Evolutionary conservation across 1,140 invertebrate species (phyloP), one percentile per base, ranked within the genome.

Genomic region (Drosophila bifasciata): DNA sequence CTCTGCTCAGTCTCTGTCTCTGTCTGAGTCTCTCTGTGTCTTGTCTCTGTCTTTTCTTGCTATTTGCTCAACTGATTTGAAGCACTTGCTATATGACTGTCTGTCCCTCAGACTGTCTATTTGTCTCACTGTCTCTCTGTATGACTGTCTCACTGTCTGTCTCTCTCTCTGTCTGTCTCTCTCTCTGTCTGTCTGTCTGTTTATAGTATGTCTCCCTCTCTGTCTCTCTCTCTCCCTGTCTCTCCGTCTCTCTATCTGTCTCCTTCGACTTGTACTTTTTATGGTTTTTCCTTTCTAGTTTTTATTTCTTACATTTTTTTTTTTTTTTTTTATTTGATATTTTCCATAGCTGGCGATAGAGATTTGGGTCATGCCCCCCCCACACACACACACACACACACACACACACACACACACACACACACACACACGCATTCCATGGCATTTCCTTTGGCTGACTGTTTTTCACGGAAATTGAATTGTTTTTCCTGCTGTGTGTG

Each of bases 31-130:
- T n/a, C 5, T 25, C 23, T 25, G 23, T 6, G 25, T 28, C 8
- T 28, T n/a, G n/a, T n/a, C 25, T 28, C 8, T n/a, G n/a, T n/a
- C 19, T 19, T 53, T 25, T 73, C 70, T 76, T 73, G 68, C 67
- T 79, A 74, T 85, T 84, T 85, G 80, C 56, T 46, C 67, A 85
- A 85, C 80, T 85, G 80, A 85, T 85, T 86, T 79, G 66, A 43
- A 51, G 56, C 36, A 73, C 50, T 49, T 46, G 43, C 32, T 49
- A 11, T 43, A n/a, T 61, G 19, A 55, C n/a, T 36, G 19, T 19
- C 2, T 19, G 19, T 2, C 19, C 3, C 19, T n/a, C n/a, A n/a
- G n/a, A n/a, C n/a, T n/a, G n/a, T n/a, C n/a, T n/a, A n/a, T n/a
- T n/a, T n/a, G n/a, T n/a, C n/a, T n/a, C n/a, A n/a, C 19, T 19